Base-by-base conservation (phyloP, 2,888 invertebrate genomes). In the Agrotis clavis region DNA sequence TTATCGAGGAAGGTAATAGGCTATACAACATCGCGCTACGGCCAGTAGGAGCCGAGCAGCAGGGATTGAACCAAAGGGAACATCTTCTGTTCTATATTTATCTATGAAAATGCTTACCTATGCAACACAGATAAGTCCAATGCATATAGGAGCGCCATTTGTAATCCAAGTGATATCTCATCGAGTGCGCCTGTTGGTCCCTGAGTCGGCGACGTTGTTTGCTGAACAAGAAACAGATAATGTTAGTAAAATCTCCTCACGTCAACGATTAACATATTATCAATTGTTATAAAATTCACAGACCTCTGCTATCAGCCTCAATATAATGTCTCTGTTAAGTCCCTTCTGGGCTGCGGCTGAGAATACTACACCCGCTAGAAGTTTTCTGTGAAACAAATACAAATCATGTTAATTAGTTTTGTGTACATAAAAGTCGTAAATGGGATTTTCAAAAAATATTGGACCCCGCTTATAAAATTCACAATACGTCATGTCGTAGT, bases 61-160 rank as follows among this genome's bases (percentile, higher is more conserved):
- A 1, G 7, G 35, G 35, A 0, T 30, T 30, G 4, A 35, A 35
- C 5, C 35, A 5, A 7, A 5, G 6, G 35, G 6, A 35, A 35
- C 6, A 35, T 0, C 7, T 35, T 35, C 7, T 35, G 7, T 35
- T 35, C 35, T 35, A 35, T 35, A 35, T 35, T 30, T 30, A 35
- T 35, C 6, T 35, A 35, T 35, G 35, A 35, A 35, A 35, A 35
- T 35, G 0, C 35, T 83, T 80, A 96, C 96, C 95, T 92, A 84
- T 97, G 97, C 67, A 99, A 93, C 30, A 98, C 97, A 82, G 98
- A 98, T 14, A 99, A 96, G 92, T 99, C 99, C 69, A 99, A 95
- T 0, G 98, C 97, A 90, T 98, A 98, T 4, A 99, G 92, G 56
- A 99, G 92, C 0, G 99, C 97, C 98, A 99, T 98, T 77, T 98